phyloP scores from a whole-genome alignment of 1,140 invertebrate species.

The honey bee (Apis mellifera) region DNA sequence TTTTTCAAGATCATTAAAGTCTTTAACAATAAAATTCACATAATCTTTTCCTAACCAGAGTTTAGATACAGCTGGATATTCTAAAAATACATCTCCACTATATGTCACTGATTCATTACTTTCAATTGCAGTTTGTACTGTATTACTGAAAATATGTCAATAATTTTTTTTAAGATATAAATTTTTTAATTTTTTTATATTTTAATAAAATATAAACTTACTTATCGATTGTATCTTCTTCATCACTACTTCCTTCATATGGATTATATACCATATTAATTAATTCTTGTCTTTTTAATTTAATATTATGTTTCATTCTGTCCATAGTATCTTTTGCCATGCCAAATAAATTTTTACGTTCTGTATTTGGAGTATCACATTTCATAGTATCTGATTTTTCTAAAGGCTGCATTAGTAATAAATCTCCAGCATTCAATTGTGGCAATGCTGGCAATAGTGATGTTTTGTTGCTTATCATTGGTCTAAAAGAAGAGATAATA shows the following conservation, averaged over 20 bases:
- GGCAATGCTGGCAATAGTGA: conserved; percentile 75
- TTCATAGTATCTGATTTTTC: conserved; percentile 81
- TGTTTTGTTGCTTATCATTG: conserved; percentile 56
- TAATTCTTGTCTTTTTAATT: conserved; percentile 84
- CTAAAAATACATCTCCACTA: conserved; percentile 55
- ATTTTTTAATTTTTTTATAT: conserved; percentile 17
- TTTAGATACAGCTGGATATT: conserved; percentile 87
- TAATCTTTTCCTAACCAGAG: conserved; percentile 99
- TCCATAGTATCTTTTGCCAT: conserved; percentile 75
- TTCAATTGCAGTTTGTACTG: conserved; percentile 36
- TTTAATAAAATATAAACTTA: conserved; percentile 67
- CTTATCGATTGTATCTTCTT: conserved; percentile 81
- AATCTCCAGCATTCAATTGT: conserved; percentile 81
- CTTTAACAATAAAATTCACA: conserved; percentile 98
- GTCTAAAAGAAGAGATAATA: conserved; percentile 46
- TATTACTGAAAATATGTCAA: conserved; percentile 52
- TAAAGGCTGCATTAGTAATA: conserved; percentile 80
- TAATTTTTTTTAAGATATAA: background rate
- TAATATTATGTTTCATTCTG: conserved; percentile 85
- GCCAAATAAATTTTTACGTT: conserved; percentile 86
- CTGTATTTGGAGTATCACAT: conserved; percentile 85
- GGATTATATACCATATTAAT: conserved; percentile 86
- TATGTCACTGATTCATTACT: conserved; percentile 60
- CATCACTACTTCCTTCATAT: conserved; percentile 80
- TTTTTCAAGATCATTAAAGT: conserved; percentile 94